These are phyloP conservation scores for Sphaeridia pumilis DNA, from an alignment of 2,888 invertebrate species.

Conservation along the genomic window DNA sequence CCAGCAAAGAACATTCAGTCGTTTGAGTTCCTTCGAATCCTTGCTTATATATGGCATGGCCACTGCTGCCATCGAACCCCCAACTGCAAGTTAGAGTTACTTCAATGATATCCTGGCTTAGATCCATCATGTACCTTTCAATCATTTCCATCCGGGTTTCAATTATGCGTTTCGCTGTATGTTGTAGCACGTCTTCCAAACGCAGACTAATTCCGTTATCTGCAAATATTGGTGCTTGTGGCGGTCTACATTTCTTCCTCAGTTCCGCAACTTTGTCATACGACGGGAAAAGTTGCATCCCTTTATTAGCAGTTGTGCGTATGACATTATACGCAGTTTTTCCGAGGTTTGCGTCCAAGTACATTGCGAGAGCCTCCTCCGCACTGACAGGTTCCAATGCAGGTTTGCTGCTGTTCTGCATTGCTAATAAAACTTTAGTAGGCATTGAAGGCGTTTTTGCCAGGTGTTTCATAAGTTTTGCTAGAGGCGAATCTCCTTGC, in stretches of 20 bases:
- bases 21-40: background rate
- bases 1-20: background rate
- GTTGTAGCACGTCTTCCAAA: conserved; percentile 3
- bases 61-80: conserved; percentile 16
- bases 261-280: conserved; percentile 1
- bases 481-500: too few relatives aligned
- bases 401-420: too few relatives aligned
- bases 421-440: too few relatives aligned
- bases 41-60: conserved; percentile 15
- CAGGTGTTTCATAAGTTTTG: too few relatives aligned
- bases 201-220: conserved; percentile 3
- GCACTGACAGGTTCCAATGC: background rate
- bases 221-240: background rate
- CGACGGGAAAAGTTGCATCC: conserved; percentile 1
- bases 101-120: background rate
- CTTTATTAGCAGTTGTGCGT: background rate
- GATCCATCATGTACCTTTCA: background rate
- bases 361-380: background rate
- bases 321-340: background rate
- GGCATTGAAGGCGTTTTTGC: too few relatives aligned
- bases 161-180: conserved; percentile 9
- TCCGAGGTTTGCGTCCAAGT: background rate
- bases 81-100: background rate
- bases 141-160: background rate
- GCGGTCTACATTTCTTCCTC: background rate